Percentiles rank a stretch among this genome's conserved stretches.
phyloP scores from a whole-genome alignment of 2,888 invertebrate genomes.

The Melanostoma mellinum region DNA sequence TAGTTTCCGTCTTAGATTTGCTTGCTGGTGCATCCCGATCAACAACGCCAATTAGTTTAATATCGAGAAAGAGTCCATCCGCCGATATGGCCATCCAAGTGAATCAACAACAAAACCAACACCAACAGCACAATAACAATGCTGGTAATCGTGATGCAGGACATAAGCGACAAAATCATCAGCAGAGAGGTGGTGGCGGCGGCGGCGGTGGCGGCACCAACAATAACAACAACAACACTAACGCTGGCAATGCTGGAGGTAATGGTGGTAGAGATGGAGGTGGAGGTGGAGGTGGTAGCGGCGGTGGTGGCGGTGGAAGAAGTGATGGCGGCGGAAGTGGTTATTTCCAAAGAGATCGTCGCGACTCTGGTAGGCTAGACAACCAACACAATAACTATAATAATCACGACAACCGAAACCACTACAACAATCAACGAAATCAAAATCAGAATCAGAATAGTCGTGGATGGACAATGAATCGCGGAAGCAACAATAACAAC shows the following conservation, averaged over 20 bases:
- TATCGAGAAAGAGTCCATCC: conserved; percentile 91
- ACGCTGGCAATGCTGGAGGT: conserved; percentile 74
- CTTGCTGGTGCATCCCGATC: conserved; percentile 87
- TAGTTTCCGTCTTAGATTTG: conserved; percentile 82
- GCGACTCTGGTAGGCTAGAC: conserved; percentile 81
- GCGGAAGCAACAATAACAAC: conserved; percentile 77
- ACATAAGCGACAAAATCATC: conserved; percentile 76
- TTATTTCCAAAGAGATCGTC: conserved; percentile 80
- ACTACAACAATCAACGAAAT: conserved; percentile 79
- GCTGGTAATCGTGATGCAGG: conserved; percentile 82
- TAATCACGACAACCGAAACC: conserved; percentile 77
- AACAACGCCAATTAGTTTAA: conserved; percentile 89
- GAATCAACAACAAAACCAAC: conserved; percentile 77
- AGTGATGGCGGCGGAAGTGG: conserved; percentile 76
- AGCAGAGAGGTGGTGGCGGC: conserved; percentile 70
- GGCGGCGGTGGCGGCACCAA: conserved; percentile 56
- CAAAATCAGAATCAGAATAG: conserved; percentile 80
- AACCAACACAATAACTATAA: conserved; percentile 76
- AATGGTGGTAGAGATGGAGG: conserved; percentile 71
- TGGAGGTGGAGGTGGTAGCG: conserved; percentile 50
- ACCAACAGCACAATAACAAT: conserved; percentile 75
- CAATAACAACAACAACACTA: conserved; percentile 8
- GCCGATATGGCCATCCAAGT: conserved; percentile 93
- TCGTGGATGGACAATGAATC: conserved; percentile 81
- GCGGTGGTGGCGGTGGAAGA: conserved; percentile 71